Evolutionary conservation across 2,797 vertebrate genomes (phyloP).

Genomic region (Molossus molossus): DNA sequence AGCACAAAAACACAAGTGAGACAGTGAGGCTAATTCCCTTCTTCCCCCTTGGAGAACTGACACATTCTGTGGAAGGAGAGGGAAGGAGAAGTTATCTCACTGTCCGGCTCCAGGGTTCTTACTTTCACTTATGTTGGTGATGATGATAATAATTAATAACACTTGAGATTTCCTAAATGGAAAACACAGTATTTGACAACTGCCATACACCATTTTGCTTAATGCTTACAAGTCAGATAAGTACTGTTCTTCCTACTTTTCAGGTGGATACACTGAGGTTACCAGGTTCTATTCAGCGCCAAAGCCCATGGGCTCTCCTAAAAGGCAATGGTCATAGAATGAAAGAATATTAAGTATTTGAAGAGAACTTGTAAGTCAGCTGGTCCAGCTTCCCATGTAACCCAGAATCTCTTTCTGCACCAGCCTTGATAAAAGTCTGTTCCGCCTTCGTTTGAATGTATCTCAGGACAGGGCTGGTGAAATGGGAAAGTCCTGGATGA

Average conservation of each 20-base stretch:
- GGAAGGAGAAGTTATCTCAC: neutral
- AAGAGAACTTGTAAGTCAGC: slow-evolving; percentile 1
- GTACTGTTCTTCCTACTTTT: neutral
- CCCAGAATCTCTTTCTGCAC: neutral
- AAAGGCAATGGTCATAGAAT: neutral
- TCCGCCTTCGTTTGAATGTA: neutral
- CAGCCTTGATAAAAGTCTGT: neutral
- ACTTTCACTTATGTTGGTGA: neutral
- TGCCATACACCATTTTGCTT: neutral
- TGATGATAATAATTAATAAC: neutral
- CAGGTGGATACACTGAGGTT: slow-evolving; percentile 3
- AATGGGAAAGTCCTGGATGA: neutral
- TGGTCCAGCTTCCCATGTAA: neutral
- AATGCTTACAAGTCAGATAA: neutral
- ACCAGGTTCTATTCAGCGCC: neutral
- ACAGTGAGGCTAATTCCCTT: neutral
- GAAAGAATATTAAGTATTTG: neutral
- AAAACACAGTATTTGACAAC: neutral
- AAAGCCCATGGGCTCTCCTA: neutral
- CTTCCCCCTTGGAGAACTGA: neutral
- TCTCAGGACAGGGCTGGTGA: neutral
- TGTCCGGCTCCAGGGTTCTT: neutral
- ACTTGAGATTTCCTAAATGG: neutral
- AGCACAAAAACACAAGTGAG: neutral
- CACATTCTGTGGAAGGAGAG: neutral